Conservation (phyloP, 2,888 invertebrate genomes). For the Scaptomyza reducta region DNA sequence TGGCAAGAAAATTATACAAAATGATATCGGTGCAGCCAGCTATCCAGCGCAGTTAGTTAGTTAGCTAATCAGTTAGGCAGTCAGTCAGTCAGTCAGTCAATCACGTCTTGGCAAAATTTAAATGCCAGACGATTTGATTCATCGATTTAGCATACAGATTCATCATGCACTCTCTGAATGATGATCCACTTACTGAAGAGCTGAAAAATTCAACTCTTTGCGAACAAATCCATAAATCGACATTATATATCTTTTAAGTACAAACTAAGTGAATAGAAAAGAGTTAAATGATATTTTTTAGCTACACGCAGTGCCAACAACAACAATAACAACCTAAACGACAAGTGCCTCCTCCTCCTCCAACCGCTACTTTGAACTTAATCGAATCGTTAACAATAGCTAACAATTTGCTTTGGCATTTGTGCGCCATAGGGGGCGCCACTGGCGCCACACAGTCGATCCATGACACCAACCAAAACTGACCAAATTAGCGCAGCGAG, state of each 20-base stretch:
- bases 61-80: slow-evolving; percentile 58
- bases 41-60: slow-evolving; percentile 43
- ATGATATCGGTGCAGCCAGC: slow-evolving; percentile 61
- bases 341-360: slow-evolving; percentile 5
- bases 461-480: slow-evolving; percentile 36
- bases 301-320: slow-evolving; percentile 6
- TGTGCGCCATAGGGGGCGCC: slow-evolving; percentile 55
- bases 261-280: neutral
- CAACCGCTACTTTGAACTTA: slow-evolving; percentile 20
- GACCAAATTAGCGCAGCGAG: slow-evolving; percentile 59
- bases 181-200: neutral
- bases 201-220: too few relatives aligned
- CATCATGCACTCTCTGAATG: neutral
- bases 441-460: slow-evolving; percentile 69
- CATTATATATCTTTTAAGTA: too few relatives aligned
- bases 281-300: neutral
- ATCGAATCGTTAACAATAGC: slow-evolving; percentile 44
- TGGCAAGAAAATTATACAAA: slow-evolving; percentile 75
- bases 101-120: slow-evolving; percentile 57
- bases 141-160: slow-evolving; percentile 55
- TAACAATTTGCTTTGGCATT: slow-evolving; percentile 69
- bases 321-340: neutral
- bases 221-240: too few relatives aligned
- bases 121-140: slow-evolving; percentile 71
- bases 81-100: slow-evolving; percentile 57